Evolutionary conservation across 1,140 invertebrate genomes (phyloP), one percentile per base, ranked within the genome.

Genomic region (Heterodera schachtii): DNA sequence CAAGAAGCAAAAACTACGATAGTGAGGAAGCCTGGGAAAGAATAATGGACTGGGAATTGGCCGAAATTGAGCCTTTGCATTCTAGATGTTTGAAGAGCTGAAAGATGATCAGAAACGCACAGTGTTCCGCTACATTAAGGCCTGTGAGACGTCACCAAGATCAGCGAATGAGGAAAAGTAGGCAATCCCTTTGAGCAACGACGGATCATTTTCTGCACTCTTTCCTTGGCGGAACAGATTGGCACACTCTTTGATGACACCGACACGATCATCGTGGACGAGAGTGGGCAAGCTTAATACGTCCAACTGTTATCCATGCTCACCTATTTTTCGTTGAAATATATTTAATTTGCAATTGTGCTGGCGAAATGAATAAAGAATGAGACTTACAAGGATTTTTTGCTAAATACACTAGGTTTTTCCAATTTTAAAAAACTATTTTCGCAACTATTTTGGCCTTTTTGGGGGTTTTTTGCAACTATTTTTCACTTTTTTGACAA

Each of bases 151-250:
- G 5, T 74, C 73, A 3, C 73, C 73, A 49, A 19, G 73, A n/a
- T 43, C 73, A n/a, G 73, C 73, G 1, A 74, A 74, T 9, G 73
- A 74, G 9, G 73, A 41, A 31, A 74, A 74, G 3, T 21, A n/a
- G 4, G 73, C 31, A 9, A 16, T 74, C 1, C 73, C 43, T 6
- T 41, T 74, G 21, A n/a, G 46, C 5, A 41, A 43, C 4, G 73
- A 41, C n/a, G 73, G 43, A 31, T 74, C 19, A 21, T 74, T 0
- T 74, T 74, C 21, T 74, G 73, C 8, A 74, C 73, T 8, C 21
- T 74, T 21, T 16, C 73, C 31, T 9, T 74, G n/a, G 73, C 73
- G n/a, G 73, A 74, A 74, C 73, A 74, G 9, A 74, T 74, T 9
- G 73, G 73, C n/a, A 41, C 21, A 31, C 31, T 74, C 52, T 74